Percentiles rank a stretch among this genome's conserved stretches.
phyloP scores from a whole-genome alignment of 2,113 vertebrate genomes.

The Misgurnus mizolepis region DNA sequence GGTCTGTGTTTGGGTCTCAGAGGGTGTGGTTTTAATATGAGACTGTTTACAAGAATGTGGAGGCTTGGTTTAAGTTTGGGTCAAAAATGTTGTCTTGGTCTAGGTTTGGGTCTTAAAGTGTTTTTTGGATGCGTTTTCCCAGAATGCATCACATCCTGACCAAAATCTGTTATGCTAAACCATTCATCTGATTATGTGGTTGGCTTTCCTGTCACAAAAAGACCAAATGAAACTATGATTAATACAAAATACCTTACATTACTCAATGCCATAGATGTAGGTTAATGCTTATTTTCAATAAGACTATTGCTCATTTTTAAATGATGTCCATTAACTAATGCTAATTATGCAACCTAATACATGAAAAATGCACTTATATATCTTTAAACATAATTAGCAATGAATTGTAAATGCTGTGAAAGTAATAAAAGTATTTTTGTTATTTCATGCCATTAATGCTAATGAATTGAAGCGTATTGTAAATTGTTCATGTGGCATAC shows the following conservation, averaged over 20 bases:
- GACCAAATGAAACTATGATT: neutral
- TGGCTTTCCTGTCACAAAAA: no score
- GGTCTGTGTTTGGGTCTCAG: neutral
- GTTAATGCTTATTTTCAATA: no score
- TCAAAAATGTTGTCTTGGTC: neutral
- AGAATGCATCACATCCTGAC: neutral
- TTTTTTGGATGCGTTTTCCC: no score
- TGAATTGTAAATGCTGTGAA: no score
- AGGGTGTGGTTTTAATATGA: neutral
- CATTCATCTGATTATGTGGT: neutral
- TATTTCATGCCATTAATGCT: neutral
- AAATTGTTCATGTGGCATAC: neutral
- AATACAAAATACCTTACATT: neutral
- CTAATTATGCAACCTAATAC: no score
- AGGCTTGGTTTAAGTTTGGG: no score
- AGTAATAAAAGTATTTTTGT: neutral
- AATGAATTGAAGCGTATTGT: neutral
- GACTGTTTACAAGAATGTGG: no score
- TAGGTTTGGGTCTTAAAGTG: neutral
- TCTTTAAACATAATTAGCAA: no score
- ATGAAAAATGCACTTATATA: no score
- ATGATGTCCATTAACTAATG: no score
- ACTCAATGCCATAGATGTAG: no score
- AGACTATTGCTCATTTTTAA: no score
- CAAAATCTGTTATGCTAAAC: neutral